Evolutionary conservation across 2,797 vertebrate genomes (phyloP), one percentile per base, ranked within the genome.

Genomic region (Mareca penelope): DNA sequence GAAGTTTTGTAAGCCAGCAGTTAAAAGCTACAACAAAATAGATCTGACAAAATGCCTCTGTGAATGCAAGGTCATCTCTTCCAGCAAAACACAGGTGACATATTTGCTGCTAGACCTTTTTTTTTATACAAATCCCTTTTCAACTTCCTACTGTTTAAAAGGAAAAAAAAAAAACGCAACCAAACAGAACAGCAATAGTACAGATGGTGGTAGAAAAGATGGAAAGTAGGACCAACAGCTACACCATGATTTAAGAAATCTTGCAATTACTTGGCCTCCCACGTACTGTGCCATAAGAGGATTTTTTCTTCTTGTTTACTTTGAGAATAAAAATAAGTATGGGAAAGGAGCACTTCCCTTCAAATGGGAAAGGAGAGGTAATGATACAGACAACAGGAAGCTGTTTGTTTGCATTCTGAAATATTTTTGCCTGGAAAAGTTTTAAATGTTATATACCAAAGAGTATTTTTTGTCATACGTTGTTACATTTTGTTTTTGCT

Each of bases 261-360:
- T 40, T 92, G 65, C 70, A 79, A 56, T 81, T 95, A 77, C 73
- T 83, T 89, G 85, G 46, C 80, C 52, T 94, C 85, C 73, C 70
- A 73, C 63, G 6, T 88, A 35, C 78, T 77, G 67, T 70, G 67
- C 56, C 40, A 91, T 85, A 65, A 85, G 80, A 71, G 52, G 57
- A 53, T 77, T 64, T 64, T 94, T 83, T 18, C 28, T 44, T 42
- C 31, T 73, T 96, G 85, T 91, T 94, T 90, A 75, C 46, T 85
- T 63, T 26, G 31, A 39, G 56, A 55, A 57, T 93, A 68, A 85
- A 93, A 90, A 78, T 89, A 90, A 78, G 23, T 52, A 46, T 60
- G 73, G 55, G 63, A 65, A 88, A 78, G 53, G 53, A 68, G 44
- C 84, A 80, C 35, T 93, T 95, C 44, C 5, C 69, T 92, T 29